Evolutionary conservation across 2,113 vertebrate species (phyloP), one percentile per base, ranked within the genome.

Genomic region (Podocnemis expansa): DNA sequence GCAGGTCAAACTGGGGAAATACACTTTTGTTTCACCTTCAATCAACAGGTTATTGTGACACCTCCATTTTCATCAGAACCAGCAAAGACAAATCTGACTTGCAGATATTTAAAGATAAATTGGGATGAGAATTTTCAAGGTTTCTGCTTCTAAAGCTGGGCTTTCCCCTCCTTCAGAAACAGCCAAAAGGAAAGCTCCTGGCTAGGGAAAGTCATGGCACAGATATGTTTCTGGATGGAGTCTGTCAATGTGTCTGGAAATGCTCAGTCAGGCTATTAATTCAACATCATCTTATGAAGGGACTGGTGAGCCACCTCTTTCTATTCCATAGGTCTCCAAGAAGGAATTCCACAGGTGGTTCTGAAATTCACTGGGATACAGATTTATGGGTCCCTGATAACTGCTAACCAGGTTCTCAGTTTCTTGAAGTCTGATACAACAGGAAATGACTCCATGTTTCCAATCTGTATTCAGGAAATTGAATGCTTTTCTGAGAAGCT

Each of bases 51-150:
- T n/a, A 94, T 11, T 49, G 56, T 43, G 34, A 80, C 0, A 51
- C 84, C 81, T 67, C 45, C 19, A 56, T 82, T 87, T 90, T 93
- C 84, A 56, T 38, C n/a, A 38, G 34, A 89, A 5, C 84, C 25
- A 82, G 54, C 88, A 84, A 94, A 83, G 8, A 91, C 47, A 92
- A 94, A 88, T 34, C 17, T 52, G 29, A 88, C 83, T 78, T 73
- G 78, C 93, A 92, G 51, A 31, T 89, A 34, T 38, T 85, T 14
- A 76, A 4, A 41, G 90, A 60, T 4, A 34, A 78, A 93, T 91
- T 9, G 2, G 89, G 93, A 75, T 5, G 51, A 22, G 1, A 85
- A 85, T 76, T 89, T 52, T 43, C 70, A 94, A 91, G 34, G 54
- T 14, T 67, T 87, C 31, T 85, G 81, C 47, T 80, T 55, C 54